Base-by-base conservation (phyloP, 2,888 invertebrate species). In the Brenthis daphne region DNA sequence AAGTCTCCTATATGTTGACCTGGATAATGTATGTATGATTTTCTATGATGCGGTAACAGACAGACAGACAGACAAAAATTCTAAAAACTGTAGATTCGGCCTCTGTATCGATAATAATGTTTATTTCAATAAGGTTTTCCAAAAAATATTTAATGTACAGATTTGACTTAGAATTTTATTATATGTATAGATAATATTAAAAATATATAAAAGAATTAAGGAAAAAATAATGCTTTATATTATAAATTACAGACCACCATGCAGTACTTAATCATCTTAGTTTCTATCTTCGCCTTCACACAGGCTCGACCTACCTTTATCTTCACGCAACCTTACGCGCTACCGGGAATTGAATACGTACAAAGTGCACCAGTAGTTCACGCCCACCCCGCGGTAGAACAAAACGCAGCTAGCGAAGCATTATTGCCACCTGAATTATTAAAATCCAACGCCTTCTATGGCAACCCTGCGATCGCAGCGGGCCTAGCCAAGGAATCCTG, bases 401-500 rank as follows among this genome's bases (percentile, higher is more conserved):
- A 93, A 20, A 97, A 96, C 79, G 94, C 96, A 1, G 94, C 94
- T 0, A 94, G 94, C 77, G 97, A 97, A 80, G 93, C 96, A 0
- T 93, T 95, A 60, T 88, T 97, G n/a, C 96, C 97, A 0, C 87
- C 94, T 0, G 94, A 96, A 70, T 86, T 96, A 43, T 87, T 94
- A 63, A 96, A 96, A 81, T 90, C 94, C 33, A 94, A 94, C 57
- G 89, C 90, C 6, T 97, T 97, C 84, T 97, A 96, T 83, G 96
- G 95, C 78, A 95, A 97, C 86, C 97, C 97, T 0, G 85, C 92
- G 2, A 94, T 96, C 13, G 97, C 96, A 6, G 95, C 94, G 6
- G 95, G 94, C 0, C 89, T 97, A 12, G 97, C 97, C 1, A 95
- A 95, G 77, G 96, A 96, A 77, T 96, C 97, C 0, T 96, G 96